Evolutionary conservation across 2,113 vertebrate genomes (phyloP), one percentile per base, ranked within the genome.

Genomic region (Excalfactoria chinensis): DNA sequence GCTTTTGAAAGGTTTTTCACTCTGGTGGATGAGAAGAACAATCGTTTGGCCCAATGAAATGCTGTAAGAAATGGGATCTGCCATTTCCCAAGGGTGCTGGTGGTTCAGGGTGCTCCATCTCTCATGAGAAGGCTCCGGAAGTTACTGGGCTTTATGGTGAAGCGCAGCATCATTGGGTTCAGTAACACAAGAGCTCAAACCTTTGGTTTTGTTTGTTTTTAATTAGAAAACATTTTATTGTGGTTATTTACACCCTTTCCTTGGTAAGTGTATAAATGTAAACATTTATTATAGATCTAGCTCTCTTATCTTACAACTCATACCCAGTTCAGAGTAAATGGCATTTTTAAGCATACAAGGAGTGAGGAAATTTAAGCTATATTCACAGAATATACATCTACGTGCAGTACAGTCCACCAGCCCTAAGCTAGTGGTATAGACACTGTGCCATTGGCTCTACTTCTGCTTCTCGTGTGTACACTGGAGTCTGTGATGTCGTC

Each of bases 351-450:
- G 97, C 97, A 97, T 98, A 97, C 96, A 97, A 84, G 96, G 68
- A 90, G 96, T 95, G 97, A 98, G 97, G 96, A 95, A 73, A 95
- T 94, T 76, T 95, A 76, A 96, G 96, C 98, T 90, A 98, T 98
- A 98, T 98, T 98, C 98, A 98, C 98, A 98, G 98, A 98, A 98
- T 98, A 98, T 97, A 98, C 98, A 98, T 64, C 92, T 68, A 81
- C 67, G 94, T 97, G 98, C 97, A 95, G 93, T 73, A 67, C 6
- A 66, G 46, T 9, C 71, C 72, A 40, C 89, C 80, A 51, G 88
- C 84, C 85, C 96, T 98, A 99, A 44, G 98, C 99, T 95, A 99
- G 96, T 13, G 99, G 99, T 87, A 99, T 99, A 46, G 99, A 99
- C 95, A 99, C 98, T 0, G 99, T 88, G 63, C 99, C 99, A 1